These are phyloP conservation scores for Ranitomeya variabilis DNA, from an alignment of 2,113 vertebrate genomes.

Conservation along the genomic window DNA sequence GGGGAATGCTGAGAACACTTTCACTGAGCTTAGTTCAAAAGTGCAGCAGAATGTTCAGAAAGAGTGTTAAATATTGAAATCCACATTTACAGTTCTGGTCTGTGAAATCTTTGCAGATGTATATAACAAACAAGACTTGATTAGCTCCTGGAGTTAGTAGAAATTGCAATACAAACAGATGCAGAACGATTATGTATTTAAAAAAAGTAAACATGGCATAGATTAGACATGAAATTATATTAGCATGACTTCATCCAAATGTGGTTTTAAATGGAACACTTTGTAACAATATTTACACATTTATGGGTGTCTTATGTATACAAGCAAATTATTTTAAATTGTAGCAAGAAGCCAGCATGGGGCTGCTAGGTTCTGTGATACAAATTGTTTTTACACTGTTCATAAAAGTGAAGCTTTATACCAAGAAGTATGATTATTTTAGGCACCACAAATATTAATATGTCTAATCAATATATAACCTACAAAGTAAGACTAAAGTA, in stretches of 20 bases:
- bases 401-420: too few relatives aligned
- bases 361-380: background rate
- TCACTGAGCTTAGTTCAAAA: conserved; percentile 37
- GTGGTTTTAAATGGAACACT: background rate
- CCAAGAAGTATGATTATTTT: too few relatives aligned
- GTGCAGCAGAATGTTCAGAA: conserved; percentile 15
- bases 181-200: conserved; percentile 25
- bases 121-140: conserved; percentile 25
- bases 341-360: background rate
- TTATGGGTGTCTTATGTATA: background rate
- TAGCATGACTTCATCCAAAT: conserved; percentile 1
- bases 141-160: conserved; percentile 29
- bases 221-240: conserved; percentile 15
- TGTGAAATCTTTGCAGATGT: conserved; percentile 16
- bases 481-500: too few relatives aligned
- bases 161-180: conserved; percentile 49
- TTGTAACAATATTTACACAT: conserved; percentile 26
- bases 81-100: conserved; percentile 22
- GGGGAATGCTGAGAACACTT: conserved; percentile 36
- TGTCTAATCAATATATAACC: too few relatives aligned
- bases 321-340: background rate
- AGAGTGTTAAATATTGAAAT: conserved; percentile 44
- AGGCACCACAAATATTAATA: too few relatives aligned
- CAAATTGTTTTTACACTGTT: background rate
- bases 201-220: conserved; percentile 27